Evolutionary conservation across 2,797 vertebrate species (phyloP), one percentile per base, ranked within the genome.

Genomic region (Staurois parvus): DNA sequence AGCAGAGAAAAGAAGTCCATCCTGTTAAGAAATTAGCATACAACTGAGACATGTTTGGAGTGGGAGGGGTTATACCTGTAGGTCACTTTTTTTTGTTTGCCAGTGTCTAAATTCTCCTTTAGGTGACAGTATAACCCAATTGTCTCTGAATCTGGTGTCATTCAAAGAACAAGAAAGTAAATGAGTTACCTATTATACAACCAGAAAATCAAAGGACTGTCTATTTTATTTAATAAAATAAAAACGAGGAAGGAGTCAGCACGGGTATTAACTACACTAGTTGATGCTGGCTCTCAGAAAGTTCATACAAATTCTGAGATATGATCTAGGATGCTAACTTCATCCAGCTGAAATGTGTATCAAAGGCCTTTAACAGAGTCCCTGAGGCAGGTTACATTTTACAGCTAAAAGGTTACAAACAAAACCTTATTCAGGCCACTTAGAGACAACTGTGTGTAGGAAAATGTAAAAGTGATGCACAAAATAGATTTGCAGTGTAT

Each of bases 381-480:
- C 82, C 82, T 29, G 64, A 84, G 82, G 82, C 82, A 70, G 74
- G 73, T 48, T 84, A 59, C 82, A 48, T 64, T 84, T 84, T 84
- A 76, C 66, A 84, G 82, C 74, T 84, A 84, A 76, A 84, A 84
- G 73, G 74, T 84, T 84, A 84, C 74, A 84, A 84, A 84, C 82
- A 84, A 84, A 76, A 69, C 74, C 82, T 84, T 76, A 84, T 84
- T 84, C 82, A 84, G 82, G 34, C 42, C 66, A 77, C 66, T 76
- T 29, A 26, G 45, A 70, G 73, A 76, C 74, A 84, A 84, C 26
- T 29, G 45, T 29, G 45, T 40, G 40, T n/a, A 84, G 74, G 81
- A 70, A 77, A 76, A 84, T 84, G 30, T 34, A 77, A 77, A 52
- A 82, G 80, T 64, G 59, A 82, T 59, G 70, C 52, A 73, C 70